phyloP scores from a whole-genome alignment of 2,888 invertebrate species.

The Drosophila hamatofila region DNA sequence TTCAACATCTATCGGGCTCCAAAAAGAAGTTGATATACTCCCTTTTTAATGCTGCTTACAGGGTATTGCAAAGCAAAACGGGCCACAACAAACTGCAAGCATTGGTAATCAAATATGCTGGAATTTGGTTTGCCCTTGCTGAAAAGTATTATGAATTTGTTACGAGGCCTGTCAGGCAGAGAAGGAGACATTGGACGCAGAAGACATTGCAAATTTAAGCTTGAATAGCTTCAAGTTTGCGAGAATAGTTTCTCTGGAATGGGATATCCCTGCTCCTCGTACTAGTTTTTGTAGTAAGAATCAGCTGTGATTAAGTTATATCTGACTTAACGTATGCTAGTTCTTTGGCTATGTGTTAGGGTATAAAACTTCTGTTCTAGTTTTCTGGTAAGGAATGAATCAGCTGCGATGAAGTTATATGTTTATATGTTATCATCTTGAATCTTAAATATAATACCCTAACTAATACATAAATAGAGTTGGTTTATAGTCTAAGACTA shows the following conservation, averaged over 20 bases:
- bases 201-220: neutral
- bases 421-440: too few relatives aligned
- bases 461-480: too few relatives aligned
- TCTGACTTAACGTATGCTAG: too few relatives aligned
- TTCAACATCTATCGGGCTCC: neutral
- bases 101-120: constrained; percentile 35
- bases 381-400: neutral
- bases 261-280: too few relatives aligned
- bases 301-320: too few relatives aligned
- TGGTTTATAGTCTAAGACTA: too few relatives aligned
- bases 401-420: neutral
- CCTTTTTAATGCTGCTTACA: neutral
- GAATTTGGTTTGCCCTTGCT: constrained; percentile 6
- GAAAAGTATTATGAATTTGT: constrained; percentile 1
- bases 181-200: neutral
- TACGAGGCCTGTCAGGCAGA: neutral
- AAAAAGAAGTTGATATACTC: neutral
- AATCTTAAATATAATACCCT: too few relatives aligned
- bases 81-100: constrained; percentile 20
- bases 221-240: neutral
- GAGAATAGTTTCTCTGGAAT: neutral
- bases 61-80: constrained; percentile 13
- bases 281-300: too few relatives aligned
- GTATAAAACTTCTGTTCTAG: too few relatives aligned
- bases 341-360: too few relatives aligned